Evolutionary conservation across 2,797 vertebrate genomes (phyloP).

Genomic region (Fringilla coelebs): DNA sequence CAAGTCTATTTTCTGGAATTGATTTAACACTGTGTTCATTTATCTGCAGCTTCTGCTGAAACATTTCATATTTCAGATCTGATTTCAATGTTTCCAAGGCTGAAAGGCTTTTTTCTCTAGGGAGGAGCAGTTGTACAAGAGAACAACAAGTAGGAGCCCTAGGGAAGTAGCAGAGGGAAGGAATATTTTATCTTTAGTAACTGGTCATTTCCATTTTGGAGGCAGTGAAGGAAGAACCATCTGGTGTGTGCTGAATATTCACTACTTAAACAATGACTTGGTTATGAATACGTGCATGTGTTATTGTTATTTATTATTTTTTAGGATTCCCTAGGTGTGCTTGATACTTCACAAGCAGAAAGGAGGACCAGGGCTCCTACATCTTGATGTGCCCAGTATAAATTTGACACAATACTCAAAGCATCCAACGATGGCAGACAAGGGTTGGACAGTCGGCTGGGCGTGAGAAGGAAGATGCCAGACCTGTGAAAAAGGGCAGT

Average conservation of each 20-base stretch:
- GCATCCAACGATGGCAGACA: accelerated
- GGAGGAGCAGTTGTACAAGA: slow-evolving; percentile 44
- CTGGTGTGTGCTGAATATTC: slow-evolving; percentile 64
- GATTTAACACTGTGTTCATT: slow-evolving; percentile 51
- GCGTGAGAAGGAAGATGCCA: neutral
- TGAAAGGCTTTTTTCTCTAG: slow-evolving; percentile 41
- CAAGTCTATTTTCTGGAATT: slow-evolving; percentile 37
- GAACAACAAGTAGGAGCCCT: slow-evolving; percentile 55
- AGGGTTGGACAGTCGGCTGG: neutral
- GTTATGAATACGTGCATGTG: slow-evolving; percentile 30
- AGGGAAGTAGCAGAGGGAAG: slow-evolving; percentile 35
- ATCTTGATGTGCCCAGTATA: neutral
- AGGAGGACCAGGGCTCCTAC: neutral
- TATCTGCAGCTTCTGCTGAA: slow-evolving; percentile 39
- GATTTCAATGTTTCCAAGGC: slow-evolving; percentile 40
- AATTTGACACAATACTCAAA: neutral
- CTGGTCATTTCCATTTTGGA: slow-evolving; percentile 69
- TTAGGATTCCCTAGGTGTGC: slow-evolving; percentile 8
- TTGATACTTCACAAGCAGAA: neutral
- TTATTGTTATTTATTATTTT: slow-evolving; percentile 46
- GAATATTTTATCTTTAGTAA: slow-evolving; percentile 66
- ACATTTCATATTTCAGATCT: slow-evolving; percentile 49
- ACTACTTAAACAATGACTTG: slow-evolving; percentile 25
- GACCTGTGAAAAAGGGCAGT: neutral
- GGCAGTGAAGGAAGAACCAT: slow-evolving; percentile 45